Percentiles rank a stretch among this genome's conserved stretches.
phyloP scores from a whole-genome alignment of 2,888 invertebrate genomes.

The Halictus ligatus region DNA sequence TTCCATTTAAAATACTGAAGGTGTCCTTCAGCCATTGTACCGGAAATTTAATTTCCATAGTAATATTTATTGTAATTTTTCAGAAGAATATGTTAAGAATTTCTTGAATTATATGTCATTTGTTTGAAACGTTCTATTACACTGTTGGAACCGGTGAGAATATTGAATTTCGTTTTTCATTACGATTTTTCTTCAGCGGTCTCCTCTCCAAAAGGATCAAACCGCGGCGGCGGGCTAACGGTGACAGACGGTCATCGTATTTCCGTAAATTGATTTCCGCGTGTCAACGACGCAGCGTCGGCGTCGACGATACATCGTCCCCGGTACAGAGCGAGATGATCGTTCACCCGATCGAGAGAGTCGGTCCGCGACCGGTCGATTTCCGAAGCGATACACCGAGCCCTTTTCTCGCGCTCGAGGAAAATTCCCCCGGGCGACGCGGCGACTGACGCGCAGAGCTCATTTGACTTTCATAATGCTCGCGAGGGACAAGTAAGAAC shows the following conservation, averaged over 20 bases:
- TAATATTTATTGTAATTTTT: no score
- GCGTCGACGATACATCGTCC: background rate
- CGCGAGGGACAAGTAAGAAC: background rate
- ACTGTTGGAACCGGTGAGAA: background rate
- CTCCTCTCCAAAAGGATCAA: background rate
- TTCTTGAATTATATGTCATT: no score
- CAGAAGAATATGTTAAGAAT: no score
- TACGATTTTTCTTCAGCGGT: background rate
- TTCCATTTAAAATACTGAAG: no score
- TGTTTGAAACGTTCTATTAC: no score
- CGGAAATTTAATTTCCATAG: no score
- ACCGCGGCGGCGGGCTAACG: background rate
- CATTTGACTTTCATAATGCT: slow-evolving; percentile 25
- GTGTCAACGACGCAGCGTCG: background rate
- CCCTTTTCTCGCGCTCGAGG: background rate
- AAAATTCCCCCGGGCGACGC: background rate
- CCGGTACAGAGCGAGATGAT: background rate
- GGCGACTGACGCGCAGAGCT: no score
- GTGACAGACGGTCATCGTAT: no score
- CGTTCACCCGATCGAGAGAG: background rate
- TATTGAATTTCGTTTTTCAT: background rate
- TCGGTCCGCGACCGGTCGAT: background rate
- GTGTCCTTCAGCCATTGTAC: no score
- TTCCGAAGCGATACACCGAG: background rate
- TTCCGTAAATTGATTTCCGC: background rate